Percentiles rank a stretch among this genome's conserved stretches.
These are phyloP conservation scores for Drosophila conformis DNA, from an alignment of 2,888 invertebrate genomes.

Conservation along the genomic window DNA sequence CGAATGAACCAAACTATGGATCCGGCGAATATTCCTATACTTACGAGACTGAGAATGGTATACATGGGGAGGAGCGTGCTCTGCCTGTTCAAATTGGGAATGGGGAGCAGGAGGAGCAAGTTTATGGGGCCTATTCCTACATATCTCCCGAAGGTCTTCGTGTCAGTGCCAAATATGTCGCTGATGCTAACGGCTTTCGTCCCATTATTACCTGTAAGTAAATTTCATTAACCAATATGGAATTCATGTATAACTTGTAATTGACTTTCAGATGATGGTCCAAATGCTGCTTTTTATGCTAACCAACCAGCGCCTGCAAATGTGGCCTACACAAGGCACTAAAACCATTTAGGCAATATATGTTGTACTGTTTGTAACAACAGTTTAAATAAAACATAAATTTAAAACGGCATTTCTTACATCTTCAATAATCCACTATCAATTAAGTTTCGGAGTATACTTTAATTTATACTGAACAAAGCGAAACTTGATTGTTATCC, in stretches of 20 bases:
- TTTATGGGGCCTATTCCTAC: constrained; percentile 81
- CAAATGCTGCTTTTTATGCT: constrained; percentile 68
- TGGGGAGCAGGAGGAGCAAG: constrained; percentile 66
- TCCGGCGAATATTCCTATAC: constrained; percentile 73
- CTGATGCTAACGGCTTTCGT: constrained; percentile 82
- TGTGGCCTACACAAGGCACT: constrained; percentile 67
- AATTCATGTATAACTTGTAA: neutral
- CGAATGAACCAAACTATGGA: constrained; percentile 59
- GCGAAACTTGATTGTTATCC: neutral
- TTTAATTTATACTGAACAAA: neutral
- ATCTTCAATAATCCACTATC: neutral
- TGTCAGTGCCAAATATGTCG: constrained; percentile 78
- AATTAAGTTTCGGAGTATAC: neutral
- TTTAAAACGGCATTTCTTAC: neutral
- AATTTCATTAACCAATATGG: fast-evolving
- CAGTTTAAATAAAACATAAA: neutral
- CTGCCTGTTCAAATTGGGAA: constrained; percentile 56
- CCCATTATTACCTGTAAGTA: constrained; percentile 81
- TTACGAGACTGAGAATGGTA: constrained; percentile 83
- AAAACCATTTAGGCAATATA: neutral
- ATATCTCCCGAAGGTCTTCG: constrained; percentile 82
- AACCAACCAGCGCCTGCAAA: constrained; percentile 68
- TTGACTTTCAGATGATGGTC: constrained; percentile 70
- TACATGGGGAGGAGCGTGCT: constrained; percentile 79
- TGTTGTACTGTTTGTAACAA: neutral